Evolutionary conservation across 2,113 vertebrate genomes (phyloP).

Genomic region (Noctilio leporinus): DNA sequence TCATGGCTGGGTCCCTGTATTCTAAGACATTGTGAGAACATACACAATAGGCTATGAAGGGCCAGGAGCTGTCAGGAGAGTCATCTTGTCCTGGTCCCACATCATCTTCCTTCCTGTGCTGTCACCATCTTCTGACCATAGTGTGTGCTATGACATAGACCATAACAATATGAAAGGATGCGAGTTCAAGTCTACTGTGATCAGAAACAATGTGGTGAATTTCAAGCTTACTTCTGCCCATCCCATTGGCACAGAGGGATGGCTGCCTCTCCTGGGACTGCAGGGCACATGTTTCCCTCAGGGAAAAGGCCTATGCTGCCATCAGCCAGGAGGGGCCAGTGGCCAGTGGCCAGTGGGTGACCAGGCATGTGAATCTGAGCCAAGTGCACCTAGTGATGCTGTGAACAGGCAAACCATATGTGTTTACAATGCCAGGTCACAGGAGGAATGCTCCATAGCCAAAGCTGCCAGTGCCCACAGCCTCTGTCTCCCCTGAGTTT

Average conservation of each 20-base stretch:
- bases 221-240: not conserved
- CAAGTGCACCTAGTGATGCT: rapidly evolving
- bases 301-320: not conserved
- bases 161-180: too few relatives aligned
- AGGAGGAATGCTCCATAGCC: rapidly evolving
- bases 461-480: rapidly evolving
- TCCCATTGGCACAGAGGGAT: too few relatives aligned
- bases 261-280: not conserved
- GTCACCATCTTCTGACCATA: not conserved
- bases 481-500: not conserved
- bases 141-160: not conserved
- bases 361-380: not conserved
- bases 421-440: rapidly evolving
- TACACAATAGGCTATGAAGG: rapidly evolving
- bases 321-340: not conserved
- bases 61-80: not conserved
- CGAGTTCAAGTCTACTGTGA: not conserved
- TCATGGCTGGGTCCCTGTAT: not conserved
- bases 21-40: rapidly evolving
- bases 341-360: rapidly evolving
- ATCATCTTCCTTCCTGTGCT: rapidly evolving
- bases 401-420: rapidly evolving
- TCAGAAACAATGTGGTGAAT: not conserved
- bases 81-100: rapidly evolving
- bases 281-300: not conserved